Conservation (phyloP, 2,113 vertebrate genomes). For the Trichomycterus rosablanca region DNA sequence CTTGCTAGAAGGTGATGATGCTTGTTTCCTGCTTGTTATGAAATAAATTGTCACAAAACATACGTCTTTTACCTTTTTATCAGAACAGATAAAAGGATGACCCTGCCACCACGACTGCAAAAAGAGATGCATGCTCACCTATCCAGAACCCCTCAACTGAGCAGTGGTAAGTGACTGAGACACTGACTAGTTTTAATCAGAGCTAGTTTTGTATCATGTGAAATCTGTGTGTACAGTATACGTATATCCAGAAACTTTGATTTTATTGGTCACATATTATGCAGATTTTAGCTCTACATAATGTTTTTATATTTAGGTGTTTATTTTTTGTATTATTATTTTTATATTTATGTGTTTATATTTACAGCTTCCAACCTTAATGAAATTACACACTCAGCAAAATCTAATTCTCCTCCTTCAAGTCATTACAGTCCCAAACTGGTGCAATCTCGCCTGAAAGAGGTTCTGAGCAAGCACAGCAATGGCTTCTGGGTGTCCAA, state of each 20-base stretch:
- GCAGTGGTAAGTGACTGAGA: conserved; percentile 55
- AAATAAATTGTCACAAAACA: background rate
- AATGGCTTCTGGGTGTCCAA: conserved; percentile 86
- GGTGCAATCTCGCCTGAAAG: conserved; percentile 78
- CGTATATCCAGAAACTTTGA: too few relatives aligned
- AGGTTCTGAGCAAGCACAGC: conserved; percentile 77
- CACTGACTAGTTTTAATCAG: too few relatives aligned
- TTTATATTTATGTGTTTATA: conserved; percentile 12
- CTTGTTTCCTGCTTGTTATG: background rate
- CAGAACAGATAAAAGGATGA: conserved; percentile 70
- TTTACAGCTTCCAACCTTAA: conserved; percentile 55
- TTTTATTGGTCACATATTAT: too few relatives aligned
- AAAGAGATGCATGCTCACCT: conserved; percentile 70
- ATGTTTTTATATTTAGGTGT: too few relatives aligned
- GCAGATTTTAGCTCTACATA: too few relatives aligned
- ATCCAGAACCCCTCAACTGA: conserved; percentile 61
- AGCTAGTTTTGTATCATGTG: too few relatives aligned
- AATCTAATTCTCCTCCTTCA: conserved; percentile 42
- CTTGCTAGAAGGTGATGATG: too few relatives aligned
- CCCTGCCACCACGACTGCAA: conserved; percentile 64
- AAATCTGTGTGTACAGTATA: too few relatives aligned
- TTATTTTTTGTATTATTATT: too few relatives aligned
- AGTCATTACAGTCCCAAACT: conserved; percentile 60
- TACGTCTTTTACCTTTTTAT: conserved; percentile 7
- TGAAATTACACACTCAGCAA: conserved; percentile 49